Percentiles rank a stretch among this genome's conserved stretches.
Conservation (phyloP, 2,113 vertebrate genomes). For the Xenopus laevis region DNA sequence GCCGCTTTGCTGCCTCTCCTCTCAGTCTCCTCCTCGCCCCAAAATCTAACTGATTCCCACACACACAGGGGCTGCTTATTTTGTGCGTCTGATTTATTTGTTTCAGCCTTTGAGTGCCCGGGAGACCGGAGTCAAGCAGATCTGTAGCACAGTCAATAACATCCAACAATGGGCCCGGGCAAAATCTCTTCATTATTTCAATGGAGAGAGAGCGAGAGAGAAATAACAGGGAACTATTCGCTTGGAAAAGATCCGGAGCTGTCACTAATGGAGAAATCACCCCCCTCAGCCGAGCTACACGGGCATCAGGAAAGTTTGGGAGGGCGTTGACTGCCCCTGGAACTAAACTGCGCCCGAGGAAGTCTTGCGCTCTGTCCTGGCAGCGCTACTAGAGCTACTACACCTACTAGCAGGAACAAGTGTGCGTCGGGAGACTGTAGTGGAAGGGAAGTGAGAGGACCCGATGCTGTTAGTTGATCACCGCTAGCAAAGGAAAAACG, state of each 20-base stretch:
- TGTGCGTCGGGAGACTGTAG: too few relatives aligned
- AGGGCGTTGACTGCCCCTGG: too few relatives aligned
- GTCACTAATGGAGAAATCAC: constrained; percentile 10
- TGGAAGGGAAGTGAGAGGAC: too few relatives aligned
- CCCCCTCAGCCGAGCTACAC: neutral
- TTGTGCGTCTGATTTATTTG: constrained; percentile 94
- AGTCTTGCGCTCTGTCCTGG: too few relatives aligned
- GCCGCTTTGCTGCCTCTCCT: too few relatives aligned
- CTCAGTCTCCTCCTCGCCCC: too few relatives aligned
- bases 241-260: constrained; percentile 49
- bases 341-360: too few relatives aligned
- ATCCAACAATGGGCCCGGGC: constrained; percentile 59
- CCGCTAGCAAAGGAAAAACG: too few relatives aligned
- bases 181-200: constrained; percentile 64
- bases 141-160: constrained; percentile 74
- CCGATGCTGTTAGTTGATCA: too few relatives aligned
- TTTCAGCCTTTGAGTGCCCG: constrained; percentile 86
- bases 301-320: neutral
- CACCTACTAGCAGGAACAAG: too few relatives aligned
- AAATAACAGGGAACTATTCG: constrained; percentile 57
- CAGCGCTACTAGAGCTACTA: too few relatives aligned
- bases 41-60: constrained; percentile 78
- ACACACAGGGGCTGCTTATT: constrained; percentile 75
- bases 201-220: too few relatives aligned
- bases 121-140: constrained; percentile 69